Base-by-base conservation (phyloP, 2,113 vertebrate species). In the Sapajus apella region DNA sequence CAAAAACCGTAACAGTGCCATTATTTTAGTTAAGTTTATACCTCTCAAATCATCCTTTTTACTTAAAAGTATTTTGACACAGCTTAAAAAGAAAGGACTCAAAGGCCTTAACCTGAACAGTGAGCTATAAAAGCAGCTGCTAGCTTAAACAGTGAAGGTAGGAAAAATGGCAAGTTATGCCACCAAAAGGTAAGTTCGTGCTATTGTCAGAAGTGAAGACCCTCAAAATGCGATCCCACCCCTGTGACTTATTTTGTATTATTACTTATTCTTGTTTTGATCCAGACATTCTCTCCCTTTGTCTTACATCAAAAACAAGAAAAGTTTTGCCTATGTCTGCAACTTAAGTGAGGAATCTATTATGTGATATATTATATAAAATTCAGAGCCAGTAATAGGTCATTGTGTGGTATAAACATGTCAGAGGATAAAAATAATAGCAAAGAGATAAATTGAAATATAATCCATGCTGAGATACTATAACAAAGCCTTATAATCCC, bases 401-500 rank as follows among this genome's bases (percentile, higher is more conserved):
- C 3, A 4, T 25, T 8, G 6, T 40, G 45, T 37, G 8, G 2
- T 20, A 0, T 12, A 27, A n/a, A 25, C 12, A 6, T 64, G 82
- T 86, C 76, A 35, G n/a, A 64, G 11, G 56, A 43, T 32, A 37
- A 55, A 27, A 70, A 32, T 73, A 50, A 5, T 3, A 37, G 40
- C 17, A 27, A 35, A 73, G 30, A 77, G 58, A 87, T 11, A 6
- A n/a, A 11, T 3, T 37, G 18, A 30, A 55, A 25, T 47, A 4
- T 5, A 17, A 40, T 14, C 18, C 0, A 0, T 2, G 1, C 45
- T 25, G 75, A 73, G 20, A 30, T 37, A 5, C 10, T 8, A 1
- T 18, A 13, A n/a, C 0, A 4, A 64, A 14, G 6, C 6, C 52
- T 64, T 27, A 16, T 1, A 0, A n/a, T 25, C 11, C 27, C 72